phyloP scores from a whole-genome alignment of 2,888 invertebrate species.

The Proisotoma minuta region DNA sequence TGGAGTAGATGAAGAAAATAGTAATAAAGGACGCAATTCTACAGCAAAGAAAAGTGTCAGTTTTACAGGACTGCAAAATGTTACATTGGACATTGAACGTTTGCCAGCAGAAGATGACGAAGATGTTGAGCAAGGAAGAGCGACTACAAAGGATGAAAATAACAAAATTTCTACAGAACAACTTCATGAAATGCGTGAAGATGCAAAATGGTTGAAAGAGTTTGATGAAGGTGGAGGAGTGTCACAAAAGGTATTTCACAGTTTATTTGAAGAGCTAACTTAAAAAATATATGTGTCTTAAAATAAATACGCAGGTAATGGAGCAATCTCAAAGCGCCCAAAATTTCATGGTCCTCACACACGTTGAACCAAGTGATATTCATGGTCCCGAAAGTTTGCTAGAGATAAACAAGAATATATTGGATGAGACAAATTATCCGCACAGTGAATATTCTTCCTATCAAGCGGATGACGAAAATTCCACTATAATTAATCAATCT shows the following conservation, averaged over 20 bases:
- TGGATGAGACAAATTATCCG: neutral
- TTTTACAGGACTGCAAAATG: conserved; percentile 22
- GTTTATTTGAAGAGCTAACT: too few species aligned
- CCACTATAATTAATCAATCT: neutral
- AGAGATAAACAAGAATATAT: too few species aligned
- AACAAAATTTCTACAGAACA: neutral
- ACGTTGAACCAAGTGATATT: conserved; percentile 56
- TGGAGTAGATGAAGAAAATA: neutral
- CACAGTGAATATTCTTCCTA: conserved; percentile 20
- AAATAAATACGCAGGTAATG: conserved; percentile 53
- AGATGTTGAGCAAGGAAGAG: neutral
- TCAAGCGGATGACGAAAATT: neutral
- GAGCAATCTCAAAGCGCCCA: conserved; percentile 64
- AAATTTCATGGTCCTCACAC: conserved; percentile 64
- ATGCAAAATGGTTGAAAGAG: neutral
- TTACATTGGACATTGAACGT: conserved; percentile 5
- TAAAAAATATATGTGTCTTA: too few species aligned
- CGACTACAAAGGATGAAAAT: neutral
- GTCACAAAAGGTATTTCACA: neutral
- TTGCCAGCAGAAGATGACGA: neutral
- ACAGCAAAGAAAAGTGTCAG: conserved; percentile 37
- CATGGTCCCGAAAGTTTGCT: conserved; percentile 41
- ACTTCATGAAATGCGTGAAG: neutral
- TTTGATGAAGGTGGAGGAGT: neutral
- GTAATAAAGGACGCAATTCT: neutral